Evolutionary conservation across 2,888 invertebrate genomes (phyloP).

Genomic region (Diaphora mendica): DNA sequence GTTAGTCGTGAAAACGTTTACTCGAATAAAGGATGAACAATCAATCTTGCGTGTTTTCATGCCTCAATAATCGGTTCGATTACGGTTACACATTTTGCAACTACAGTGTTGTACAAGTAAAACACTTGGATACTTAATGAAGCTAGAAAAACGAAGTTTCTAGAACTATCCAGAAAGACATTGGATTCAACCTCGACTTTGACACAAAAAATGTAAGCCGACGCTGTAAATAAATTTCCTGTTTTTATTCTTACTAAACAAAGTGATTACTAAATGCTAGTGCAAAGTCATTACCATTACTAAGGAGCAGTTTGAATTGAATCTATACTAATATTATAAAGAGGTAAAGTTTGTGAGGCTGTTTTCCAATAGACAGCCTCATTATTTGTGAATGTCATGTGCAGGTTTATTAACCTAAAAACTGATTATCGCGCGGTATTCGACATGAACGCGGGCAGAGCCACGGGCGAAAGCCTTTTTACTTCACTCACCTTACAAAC

Average conservation of each 20-base stretch:
- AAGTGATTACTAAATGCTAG: constrained; percentile 27
- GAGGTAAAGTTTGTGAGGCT: too few species aligned
- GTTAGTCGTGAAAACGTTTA: not conserved
- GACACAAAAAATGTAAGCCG: constrained; percentile 10
- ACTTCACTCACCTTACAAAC: too few species aligned
- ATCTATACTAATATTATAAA: too few species aligned
- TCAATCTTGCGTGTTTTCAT: not conserved
- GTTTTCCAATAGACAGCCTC: too few species aligned
- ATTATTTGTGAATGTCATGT: too few species aligned
- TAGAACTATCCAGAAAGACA: not conserved
- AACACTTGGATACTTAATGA: not conserved
- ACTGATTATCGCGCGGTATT: too few species aligned
- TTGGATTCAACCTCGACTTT: constrained; percentile 6
- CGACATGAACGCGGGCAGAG: too few species aligned
- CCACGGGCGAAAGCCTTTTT: too few species aligned
- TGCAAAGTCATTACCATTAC: constrained; percentile 1
- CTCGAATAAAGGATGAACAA: not conserved
- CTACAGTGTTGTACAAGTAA: not conserved
- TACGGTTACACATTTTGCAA: not conserved
- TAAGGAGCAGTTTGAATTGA: not conserved
- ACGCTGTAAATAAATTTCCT: constrained; percentile 44
- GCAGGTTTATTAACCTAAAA: too few species aligned
- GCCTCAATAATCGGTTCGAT: not conserved
- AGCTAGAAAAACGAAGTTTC: not conserved
- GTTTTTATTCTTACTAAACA: constrained; percentile 34